phyloP scores from a whole-genome alignment of 2,888 invertebrate genomes.

The Drosophila mimica region DNA sequence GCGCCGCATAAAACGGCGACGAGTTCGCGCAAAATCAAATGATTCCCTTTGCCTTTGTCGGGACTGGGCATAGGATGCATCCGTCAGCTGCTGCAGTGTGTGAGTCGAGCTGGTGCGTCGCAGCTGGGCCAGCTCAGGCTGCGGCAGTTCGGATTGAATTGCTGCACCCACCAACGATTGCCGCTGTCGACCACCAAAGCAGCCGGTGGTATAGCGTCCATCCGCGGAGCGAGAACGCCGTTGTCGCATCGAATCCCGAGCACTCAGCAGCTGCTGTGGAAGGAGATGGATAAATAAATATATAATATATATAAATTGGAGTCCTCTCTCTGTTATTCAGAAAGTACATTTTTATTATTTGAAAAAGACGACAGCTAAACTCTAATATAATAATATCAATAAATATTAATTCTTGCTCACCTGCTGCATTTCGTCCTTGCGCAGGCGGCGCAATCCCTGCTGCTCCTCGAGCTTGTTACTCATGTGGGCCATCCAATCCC shows the following conservation, averaged over 20 bases:
- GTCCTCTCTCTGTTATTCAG: too few relatives aligned
- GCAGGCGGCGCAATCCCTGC: constrained; percentile 73
- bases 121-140: constrained; percentile 20
- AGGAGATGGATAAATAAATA: neutral
- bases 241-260: constrained; percentile 77
- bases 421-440: constrained; percentile 81
- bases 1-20: constrained; percentile 67
- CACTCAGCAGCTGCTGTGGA: constrained; percentile 73
- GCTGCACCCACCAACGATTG: constrained; percentile 30
- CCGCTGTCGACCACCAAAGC: constrained; percentile 66
- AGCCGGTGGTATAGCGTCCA: constrained; percentile 80
- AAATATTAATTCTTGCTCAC: constrained; percentile 24
- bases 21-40: constrained; percentile 67
- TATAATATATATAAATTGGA: neutral
- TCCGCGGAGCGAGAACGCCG: constrained; percentile 82
- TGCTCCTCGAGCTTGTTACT: constrained; percentile 82
- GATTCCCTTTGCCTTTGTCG: constrained; percentile 69
- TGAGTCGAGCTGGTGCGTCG: constrained; percentile 62
- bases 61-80: constrained; percentile 71
- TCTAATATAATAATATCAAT: too few relatives aligned
- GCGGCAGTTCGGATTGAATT: constrained; percentile 14
- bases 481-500: constrained; percentile 75
- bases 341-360: too few relatives aligned
- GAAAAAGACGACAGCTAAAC: too few relatives aligned
- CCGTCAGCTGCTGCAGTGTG: constrained; percentile 70